phyloP scores from a whole-genome alignment of 2,888 invertebrate species.

The Cephus sareptanus region DNA sequence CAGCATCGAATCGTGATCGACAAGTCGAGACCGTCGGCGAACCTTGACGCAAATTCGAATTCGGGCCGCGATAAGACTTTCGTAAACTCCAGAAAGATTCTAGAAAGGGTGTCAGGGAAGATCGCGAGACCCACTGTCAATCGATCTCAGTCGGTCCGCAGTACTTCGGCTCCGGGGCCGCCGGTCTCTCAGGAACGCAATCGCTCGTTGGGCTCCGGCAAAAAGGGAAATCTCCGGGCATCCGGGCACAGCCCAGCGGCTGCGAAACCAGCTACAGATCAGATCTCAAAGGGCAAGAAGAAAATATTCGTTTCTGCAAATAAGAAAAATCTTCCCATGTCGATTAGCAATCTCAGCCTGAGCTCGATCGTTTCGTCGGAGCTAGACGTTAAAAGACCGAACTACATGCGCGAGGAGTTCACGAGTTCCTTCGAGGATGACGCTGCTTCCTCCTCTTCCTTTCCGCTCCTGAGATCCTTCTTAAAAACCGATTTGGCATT shows the following conservation, averaged over 20 bases:
- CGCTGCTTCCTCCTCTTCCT: conserved; percentile 63
- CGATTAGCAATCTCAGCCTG: conserved; percentile 52
- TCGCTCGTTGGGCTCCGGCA: conserved; percentile 16
- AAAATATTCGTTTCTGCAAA: conserved; percentile 15
- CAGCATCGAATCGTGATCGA: conserved; percentile 3
- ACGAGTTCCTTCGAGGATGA: conserved; percentile 77
- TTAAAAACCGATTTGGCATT: conserved; percentile 59
- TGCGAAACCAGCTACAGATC: neutral
- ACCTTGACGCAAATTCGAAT: conserved; percentile 10
- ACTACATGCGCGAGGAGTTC: conserved; percentile 72
- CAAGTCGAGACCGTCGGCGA: conserved; percentile 5
- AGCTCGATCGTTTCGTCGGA: conserved; percentile 57
- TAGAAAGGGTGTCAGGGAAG: conserved; percentile 39
- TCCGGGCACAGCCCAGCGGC: conserved; percentile 22
- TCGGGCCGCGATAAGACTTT: conserved; percentile 23
- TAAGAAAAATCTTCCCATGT: conserved; percentile 36
- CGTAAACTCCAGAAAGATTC: conserved; percentile 31
- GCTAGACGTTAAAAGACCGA: conserved; percentile 53
- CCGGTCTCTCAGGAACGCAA: conserved; percentile 13
- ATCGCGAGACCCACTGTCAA: conserved; percentile 35
- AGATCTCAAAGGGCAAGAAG: conserved; percentile 1
- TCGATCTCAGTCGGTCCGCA: conserved; percentile 49
- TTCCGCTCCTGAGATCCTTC: conserved; percentile 65
- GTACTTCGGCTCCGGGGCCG: conserved; percentile 45
- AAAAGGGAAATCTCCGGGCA: neutral